Conservation (phyloP, 2,888 invertebrate genomes). For the Trichogramma dendrolimi region DNA sequence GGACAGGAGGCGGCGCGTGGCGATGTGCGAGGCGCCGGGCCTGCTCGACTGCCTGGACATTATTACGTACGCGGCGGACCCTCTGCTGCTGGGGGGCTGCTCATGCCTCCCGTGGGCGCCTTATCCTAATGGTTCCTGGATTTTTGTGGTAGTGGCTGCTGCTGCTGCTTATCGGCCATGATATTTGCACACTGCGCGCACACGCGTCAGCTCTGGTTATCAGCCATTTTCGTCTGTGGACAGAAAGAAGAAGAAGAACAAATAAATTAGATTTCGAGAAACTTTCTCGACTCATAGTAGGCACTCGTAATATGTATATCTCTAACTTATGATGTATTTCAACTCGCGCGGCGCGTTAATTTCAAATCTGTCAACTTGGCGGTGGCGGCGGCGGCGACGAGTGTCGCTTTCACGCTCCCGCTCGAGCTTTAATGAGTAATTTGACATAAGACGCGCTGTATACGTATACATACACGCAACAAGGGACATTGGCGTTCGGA, state of each 20-base stretch:
- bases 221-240: not conserved
- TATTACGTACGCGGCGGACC: conserved; percentile 39
- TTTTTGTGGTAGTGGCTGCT: not conserved
- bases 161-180: not conserved
- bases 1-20: not conserved
- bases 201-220: not conserved
- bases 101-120: conserved; percentile 35
- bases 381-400: not conserved
- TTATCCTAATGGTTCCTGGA: not conserved
- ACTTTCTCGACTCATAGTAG: too few species aligned
- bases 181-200: not conserved
- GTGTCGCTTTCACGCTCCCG: not conserved
- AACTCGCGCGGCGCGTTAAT: too few species aligned
- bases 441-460: too few species aligned
- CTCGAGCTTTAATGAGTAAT: not conserved
- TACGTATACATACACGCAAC: too few species aligned
- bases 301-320: too few species aligned
- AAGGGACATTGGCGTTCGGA: too few species aligned
- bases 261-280: too few species aligned
- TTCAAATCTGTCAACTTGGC: not conserved
- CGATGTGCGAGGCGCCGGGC: conserved; percentile 19
- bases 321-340: too few species aligned
- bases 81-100: conserved; percentile 49
- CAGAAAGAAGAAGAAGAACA: too few species aligned
- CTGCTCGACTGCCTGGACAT: conserved; percentile 48